Percentiles rank a stretch among this genome's conserved stretches.
Evolutionary conservation across 2,113 vertebrate species (phyloP).

Genomic region (Periophthalmus modestus): DNA sequence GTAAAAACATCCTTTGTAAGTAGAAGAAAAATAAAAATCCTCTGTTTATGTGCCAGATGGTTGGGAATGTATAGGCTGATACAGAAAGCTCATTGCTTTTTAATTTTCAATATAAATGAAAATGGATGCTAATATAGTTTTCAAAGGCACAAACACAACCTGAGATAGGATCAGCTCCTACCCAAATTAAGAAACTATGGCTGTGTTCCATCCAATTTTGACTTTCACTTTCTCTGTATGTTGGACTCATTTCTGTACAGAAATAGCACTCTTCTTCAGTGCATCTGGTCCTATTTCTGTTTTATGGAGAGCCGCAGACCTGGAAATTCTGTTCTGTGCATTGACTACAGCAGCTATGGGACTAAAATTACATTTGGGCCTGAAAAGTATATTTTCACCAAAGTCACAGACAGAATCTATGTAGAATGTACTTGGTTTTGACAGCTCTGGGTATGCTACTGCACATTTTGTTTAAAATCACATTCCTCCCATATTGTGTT

Average conservation of each 20-base stretch:
- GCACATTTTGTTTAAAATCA: not conserved
- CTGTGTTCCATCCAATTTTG: not conserved
- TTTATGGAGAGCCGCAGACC: conserved; percentile 25
- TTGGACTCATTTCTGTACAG: conserved; percentile 14
- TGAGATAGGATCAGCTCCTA: too few species aligned
- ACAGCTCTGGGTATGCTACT: not conserved
- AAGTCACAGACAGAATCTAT: not conserved
- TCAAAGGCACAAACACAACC: too few species aligned
- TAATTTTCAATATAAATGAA: not conserved
- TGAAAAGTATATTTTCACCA: conserved; percentile 7
- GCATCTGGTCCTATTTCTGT: conserved; percentile 15
- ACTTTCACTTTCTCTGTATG: not conserved
- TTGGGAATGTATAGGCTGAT: not conserved
- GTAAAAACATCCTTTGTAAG: not conserved
- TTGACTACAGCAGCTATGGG: conserved; percentile 8
- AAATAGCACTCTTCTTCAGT: conserved; percentile 27
- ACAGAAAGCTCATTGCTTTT: not conserved
- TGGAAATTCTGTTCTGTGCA: conserved; percentile 14
- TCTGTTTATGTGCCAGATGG: not conserved
- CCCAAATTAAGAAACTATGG: not conserved
- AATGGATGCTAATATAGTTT: too few species aligned
- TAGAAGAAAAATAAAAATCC: not conserved
- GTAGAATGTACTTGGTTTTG: conserved; percentile 2
- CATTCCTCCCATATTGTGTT: not conserved
- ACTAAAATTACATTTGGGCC: not conserved